Base-by-base conservation (phyloP, 1,140 invertebrate species). In the Halesus radiatus region DNA sequence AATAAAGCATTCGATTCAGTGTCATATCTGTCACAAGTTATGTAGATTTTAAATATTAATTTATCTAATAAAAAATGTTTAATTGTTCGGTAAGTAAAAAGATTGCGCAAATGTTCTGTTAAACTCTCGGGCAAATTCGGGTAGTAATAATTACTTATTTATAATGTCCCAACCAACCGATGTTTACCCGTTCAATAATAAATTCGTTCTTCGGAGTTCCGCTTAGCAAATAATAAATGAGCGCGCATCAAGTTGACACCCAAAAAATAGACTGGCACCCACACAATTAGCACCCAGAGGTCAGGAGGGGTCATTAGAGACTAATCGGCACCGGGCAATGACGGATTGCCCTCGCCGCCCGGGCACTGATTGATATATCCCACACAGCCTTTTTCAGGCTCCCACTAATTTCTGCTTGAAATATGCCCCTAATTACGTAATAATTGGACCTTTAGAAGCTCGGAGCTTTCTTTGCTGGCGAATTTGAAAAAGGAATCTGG, bases 341-440 rank as follows among this genome's bases (percentile, higher is more conserved):
- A 74, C 29, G 70, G 70, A 74, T 74, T 15, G 29, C 22, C 50
- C 20, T 52, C 70, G 50, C 52, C 20, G 10, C 50, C 45, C 23
- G 16, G 62, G 22, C 62, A 23, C 62, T 74, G 70, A 74, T 74
- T 74, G 70, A 74, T 74, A 74, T 16, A 74, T 74, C 23, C 50
- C n/a, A 18, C 23, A 50, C 50, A 16, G 22, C 13, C 18, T 22
- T 70, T 70, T 70, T 70, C 66, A 50, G 23, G 13, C 66, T 3
- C 23, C 66, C 45, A 8, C 26, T 64, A 45, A 45, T 45, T 45
- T 45, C 29, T 29, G 62, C 8, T 10, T 22, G 62, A 66, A 66
- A 66, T 26, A 66, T 32, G 16, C 22, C 62, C 26, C 29, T 66
- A 45, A 45, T 45, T 45, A 45, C 37, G 8, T 45, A 56, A 56